Percentiles rank a stretch among this genome's conserved stretches.
Conservation (phyloP, 2,797 vertebrate species). For the Gymnoscopelus microlampas region DNA sequence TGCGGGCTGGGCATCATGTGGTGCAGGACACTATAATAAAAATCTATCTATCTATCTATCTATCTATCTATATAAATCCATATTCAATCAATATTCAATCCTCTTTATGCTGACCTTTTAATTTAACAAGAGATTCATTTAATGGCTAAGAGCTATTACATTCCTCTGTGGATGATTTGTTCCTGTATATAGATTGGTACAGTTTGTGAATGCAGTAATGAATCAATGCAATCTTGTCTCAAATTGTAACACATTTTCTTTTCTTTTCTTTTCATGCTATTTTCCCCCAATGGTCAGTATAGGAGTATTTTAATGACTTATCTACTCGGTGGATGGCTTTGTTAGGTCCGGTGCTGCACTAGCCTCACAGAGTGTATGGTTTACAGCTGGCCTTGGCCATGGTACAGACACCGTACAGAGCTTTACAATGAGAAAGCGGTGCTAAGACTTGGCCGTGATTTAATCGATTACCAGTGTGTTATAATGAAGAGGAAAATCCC, state of each 20-base stretch:
- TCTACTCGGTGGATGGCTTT: constrained; percentile 15
- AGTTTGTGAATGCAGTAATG: constrained; percentile 5
- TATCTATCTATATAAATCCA: no score
- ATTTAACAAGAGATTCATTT: not conserved
- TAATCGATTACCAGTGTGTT: constrained; percentile 40
- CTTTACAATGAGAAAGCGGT: constrained; percentile 25
- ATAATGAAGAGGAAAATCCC: constrained; percentile 54
- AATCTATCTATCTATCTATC: no score
- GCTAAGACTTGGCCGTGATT: constrained; percentile 43
- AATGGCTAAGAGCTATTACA: not conserved
- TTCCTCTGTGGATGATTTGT: constrained; percentile 7
- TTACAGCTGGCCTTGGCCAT: constrained; percentile 5
- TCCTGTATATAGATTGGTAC: constrained; percentile 6
- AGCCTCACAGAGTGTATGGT: constrained; percentile 20
- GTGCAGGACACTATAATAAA: no score
- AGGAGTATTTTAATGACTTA: not conserved
- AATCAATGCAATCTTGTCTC: not conserved
- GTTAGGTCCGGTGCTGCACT: not conserved
- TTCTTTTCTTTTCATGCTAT: no score
- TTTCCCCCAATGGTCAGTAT: constrained; percentile 1
- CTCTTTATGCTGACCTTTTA: not conserved
- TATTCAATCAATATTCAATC: constrained; percentile 1
- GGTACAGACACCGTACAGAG: constrained; percentile 26
- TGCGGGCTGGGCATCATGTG: no score
- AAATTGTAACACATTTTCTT: not conserved